A percentile compares a stretch with the other conserved stretches of the same genome.
Evolutionary conservation across 2,888 invertebrate genomes (phyloP).

Genomic region (Leucoptera coffeella): DNA sequence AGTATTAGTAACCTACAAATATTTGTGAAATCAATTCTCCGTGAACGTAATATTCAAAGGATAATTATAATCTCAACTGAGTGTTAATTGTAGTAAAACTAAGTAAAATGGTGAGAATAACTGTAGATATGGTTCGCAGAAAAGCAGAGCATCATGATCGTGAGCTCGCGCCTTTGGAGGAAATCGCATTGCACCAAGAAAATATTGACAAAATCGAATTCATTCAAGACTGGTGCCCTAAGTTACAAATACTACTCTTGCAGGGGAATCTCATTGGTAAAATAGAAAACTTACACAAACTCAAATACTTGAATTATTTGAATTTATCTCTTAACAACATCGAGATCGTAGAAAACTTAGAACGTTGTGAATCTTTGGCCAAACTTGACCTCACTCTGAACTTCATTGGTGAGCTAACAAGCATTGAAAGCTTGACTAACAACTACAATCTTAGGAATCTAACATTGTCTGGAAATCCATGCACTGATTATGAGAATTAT

Average conservation of each 20-base stretch:
- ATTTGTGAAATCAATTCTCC: no score
- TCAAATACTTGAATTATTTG: slow-evolving; percentile 80
- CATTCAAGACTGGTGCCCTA: slow-evolving; percentile 83
- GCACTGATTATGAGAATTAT: slow-evolving; percentile 78
- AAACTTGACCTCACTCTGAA: slow-evolving; percentile 92
- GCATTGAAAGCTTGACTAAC: slow-evolving; percentile 59
- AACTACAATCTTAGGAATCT: slow-evolving; percentile 63
- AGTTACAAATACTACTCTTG: slow-evolving; percentile 81
- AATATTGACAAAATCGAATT: slow-evolving; percentile 88
- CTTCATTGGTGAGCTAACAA: slow-evolving; percentile 83
- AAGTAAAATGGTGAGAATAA: slow-evolving; percentile 39
- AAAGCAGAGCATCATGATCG: slow-evolving; percentile 92
- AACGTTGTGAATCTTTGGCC: slow-evolving; percentile 80
- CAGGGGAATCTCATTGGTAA: slow-evolving; percentile 87
- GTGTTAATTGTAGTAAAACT: no score
- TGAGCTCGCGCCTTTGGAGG: slow-evolving; percentile 82
- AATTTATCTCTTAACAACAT: slow-evolving; percentile 91
- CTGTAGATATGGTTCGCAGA: slow-evolving; percentile 81
- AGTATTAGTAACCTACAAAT: no score
- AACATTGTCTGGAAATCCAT: slow-evolving; percentile 83
- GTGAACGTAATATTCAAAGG: no score
- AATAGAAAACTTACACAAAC: slow-evolving; percentile 86
- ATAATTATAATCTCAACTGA: no score
- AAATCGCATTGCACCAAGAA: slow-evolving; percentile 89
- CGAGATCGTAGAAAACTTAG: slow-evolving; percentile 83